Conservation (phyloP, 2,888 invertebrate species). For the Cheilosia impressa region DNA sequence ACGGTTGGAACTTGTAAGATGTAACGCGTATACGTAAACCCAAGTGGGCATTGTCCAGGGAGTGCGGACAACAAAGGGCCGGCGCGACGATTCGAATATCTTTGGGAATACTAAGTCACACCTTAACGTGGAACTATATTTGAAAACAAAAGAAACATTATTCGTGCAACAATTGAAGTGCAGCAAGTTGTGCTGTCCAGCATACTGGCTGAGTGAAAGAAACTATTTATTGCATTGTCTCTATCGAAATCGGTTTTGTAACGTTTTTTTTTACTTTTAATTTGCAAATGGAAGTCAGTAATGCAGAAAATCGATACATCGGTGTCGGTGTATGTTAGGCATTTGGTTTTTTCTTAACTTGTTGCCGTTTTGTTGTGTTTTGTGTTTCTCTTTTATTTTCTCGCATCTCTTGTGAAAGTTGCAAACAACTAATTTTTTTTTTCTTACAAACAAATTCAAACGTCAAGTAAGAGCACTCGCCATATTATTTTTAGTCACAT, state of each 20-base stretch:
- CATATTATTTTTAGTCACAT: background rate
- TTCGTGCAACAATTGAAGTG: constrained; percentile 4
- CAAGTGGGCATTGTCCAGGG: background rate
- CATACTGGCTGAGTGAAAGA: background rate
- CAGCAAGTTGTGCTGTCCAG: constrained; percentile 2
- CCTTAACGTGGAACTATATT: background rate
- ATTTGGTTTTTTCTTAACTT: constrained; percentile 14
- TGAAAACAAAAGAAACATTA: background rate
- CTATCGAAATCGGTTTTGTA: constrained; percentile 12
- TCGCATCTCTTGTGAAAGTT: constrained; percentile 36
- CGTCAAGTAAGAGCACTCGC: background rate
- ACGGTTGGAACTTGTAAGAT: background rate
- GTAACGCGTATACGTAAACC: background rate
- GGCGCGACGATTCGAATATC: too few species aligned
- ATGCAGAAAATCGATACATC: constrained; percentile 41
- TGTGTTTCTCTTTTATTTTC: constrained; percentile 37
- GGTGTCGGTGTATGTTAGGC: background rate
- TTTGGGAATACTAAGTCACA: background rate
- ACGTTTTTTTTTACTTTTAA: constrained; percentile 1
- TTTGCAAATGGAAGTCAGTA: constrained; percentile 32
- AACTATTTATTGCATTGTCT: constrained; percentile 29
- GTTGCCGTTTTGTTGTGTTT: constrained; percentile 15
- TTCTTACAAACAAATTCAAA: constrained; percentile 23
- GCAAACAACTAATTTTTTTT: constrained; percentile 9
- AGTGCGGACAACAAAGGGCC: background rate